Conservation (phyloP, 2,888 invertebrate species). For the Rosalia funebris region DNA sequence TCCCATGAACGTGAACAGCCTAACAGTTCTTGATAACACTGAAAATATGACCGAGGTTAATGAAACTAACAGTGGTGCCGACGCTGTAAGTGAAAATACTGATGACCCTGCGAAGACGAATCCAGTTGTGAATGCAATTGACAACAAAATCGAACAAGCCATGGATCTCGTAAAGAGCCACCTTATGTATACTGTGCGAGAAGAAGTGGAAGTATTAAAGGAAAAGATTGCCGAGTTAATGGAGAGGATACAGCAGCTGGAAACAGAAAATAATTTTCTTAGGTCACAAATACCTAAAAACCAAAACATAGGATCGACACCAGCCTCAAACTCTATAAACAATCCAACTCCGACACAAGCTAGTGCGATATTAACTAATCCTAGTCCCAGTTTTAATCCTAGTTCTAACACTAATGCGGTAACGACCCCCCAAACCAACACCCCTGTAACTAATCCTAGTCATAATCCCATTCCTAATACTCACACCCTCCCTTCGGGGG, state of each 20-base stretch:
- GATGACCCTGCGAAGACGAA: conserved; percentile 59
- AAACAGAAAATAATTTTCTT: conserved; percentile 76
- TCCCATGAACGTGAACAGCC: conserved; percentile 58
- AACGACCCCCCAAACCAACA: conserved; percentile 23
- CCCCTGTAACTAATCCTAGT: conserved; percentile 33
- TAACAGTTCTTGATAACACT: conserved; percentile 51
- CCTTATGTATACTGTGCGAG: conserved; percentile 80
- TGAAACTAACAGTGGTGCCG: conserved; percentile 46
- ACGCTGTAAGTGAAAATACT: conserved; percentile 48
- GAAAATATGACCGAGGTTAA: conserved; percentile 40
- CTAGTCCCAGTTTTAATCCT: conserved; percentile 31
- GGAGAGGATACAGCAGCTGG: conserved; percentile 75
- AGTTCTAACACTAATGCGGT: conserved; percentile 21
- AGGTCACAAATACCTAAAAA: conserved; percentile 62
- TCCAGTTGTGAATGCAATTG: conserved; percentile 73
- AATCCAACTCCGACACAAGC: conserved; percentile 20
- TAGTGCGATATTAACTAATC: conserved; percentile 23
- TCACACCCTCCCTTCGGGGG: conserved; percentile 25
- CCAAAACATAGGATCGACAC: conserved; percentile 32
- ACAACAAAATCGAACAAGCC: conserved; percentile 84
- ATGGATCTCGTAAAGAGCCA: conserved; percentile 84
- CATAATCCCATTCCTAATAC: conserved; percentile 28
- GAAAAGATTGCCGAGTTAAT: conserved; percentile 79
- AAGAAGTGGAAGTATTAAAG: conserved; percentile 80
- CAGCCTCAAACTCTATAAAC: conserved; percentile 23